Evolutionary conservation across 2,113 vertebrate species (phyloP), one percentile per base, ranked within the genome.

Genomic region (Callipepla squamata): DNA sequence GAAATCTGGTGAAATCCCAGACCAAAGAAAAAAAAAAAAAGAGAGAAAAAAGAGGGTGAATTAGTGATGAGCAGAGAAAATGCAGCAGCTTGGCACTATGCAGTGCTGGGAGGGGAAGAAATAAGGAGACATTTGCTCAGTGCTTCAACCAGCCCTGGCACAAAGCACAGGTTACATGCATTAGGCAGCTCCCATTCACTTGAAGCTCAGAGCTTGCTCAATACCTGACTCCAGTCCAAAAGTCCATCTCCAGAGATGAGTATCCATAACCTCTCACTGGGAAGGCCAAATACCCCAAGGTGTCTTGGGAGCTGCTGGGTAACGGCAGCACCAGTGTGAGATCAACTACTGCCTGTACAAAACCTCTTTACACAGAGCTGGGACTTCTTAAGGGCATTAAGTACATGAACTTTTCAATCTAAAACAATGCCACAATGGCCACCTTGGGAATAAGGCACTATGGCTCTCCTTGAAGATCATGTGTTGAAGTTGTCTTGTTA

Each of bases 321-420:
- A 72, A 88, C 47, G 26, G n/a, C 30, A 0, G 78, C 0, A 0
- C 59, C 26, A 58, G 69, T 30, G 51, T 91, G 95, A 92, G 90
- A 86, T 51, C 57, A 85, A 87, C 83, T 88, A 82, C 16, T 0
- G 4, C 63, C 74, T 10, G 22, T 45, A 65, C 26, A 51, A 25
- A 85, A 68, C 59, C 8, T 73, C 91, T 97, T 87, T 91, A 93
- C 95, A 72, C 86, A 40, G 61, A 87, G 95, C 91, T 91, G 95
- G 80, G 94, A 94, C 85, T 93, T 93, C 93, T 94, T 36, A 96
- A 92, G 87, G 82, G 63, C 88, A 90, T 79, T 94, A 96, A 96
- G 89, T 96, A 93, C 36, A 10, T 97, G 97, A 98, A 97, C 97
- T 97, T 96, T 94, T 75, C 93, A 90, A 86, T 97, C 89, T 58